Percentiles rank a stretch among this genome's conserved stretches.
Conservation (phyloP, 2,888 invertebrate genomes). For the Rhynchonema sp. region DNA sequence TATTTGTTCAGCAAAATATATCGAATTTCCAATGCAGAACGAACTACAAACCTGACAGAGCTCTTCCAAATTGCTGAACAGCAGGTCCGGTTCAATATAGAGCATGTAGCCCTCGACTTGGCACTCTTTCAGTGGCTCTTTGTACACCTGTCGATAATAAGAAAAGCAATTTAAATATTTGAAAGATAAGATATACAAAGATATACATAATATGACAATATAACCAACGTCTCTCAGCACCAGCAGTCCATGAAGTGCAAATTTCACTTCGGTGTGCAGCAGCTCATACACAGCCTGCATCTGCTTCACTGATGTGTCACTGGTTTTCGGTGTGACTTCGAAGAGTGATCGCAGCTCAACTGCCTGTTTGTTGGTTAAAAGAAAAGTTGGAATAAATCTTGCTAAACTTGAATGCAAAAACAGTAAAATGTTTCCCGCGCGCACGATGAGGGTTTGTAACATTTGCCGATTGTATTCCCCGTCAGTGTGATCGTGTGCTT, state of each 20-base stretch:
- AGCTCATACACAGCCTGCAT: not conserved
- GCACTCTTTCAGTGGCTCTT: not conserved
- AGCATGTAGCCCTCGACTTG: not conserved
- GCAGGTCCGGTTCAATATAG: not conserved
- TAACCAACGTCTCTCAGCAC: not conserved
- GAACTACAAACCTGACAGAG: not conserved
- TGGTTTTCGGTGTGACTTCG: too few relatives aligned
- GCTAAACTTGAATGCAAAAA: too few relatives aligned
- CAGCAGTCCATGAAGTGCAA: not conserved
- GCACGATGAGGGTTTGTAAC: not conserved
- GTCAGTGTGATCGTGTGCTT: not conserved
- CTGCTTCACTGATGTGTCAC: too few relatives aligned
- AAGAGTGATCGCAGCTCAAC: too few relatives aligned
- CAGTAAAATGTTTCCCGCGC: too few relatives aligned
- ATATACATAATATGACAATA: too few relatives aligned
- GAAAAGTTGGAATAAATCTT: too few relatives aligned
- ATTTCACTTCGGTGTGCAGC: not conserved
- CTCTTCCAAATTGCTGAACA: not conserved
- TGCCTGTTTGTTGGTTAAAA: too few relatives aligned
- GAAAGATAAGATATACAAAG: not conserved
- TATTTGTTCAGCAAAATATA: too few relatives aligned
- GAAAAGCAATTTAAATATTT: not conserved
- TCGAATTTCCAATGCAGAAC: not conserved
- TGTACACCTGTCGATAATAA: not conserved
- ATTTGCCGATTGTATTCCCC: not conserved